Base-by-base conservation (phyloP, 2,888 invertebrate species). In the Trichopria drosophilae region DNA sequence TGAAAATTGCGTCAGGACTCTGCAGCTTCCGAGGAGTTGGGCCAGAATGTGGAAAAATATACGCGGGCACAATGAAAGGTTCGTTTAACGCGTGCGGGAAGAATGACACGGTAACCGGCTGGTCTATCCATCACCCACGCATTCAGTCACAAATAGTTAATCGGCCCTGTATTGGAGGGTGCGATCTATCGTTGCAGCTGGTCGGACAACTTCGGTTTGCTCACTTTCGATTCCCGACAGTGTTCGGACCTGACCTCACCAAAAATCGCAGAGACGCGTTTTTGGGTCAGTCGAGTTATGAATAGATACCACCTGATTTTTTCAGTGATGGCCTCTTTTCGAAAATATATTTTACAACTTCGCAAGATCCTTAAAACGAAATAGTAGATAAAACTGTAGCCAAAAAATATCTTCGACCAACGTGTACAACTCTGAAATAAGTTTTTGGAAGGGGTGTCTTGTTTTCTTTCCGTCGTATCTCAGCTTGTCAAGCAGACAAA, bases 51-150 rank as follows among this genome's bases (percentile, higher is more conserved):
- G n/a, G n/a, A n/a, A n/a, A n/a, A n/a, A n/a, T n/a, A n/a, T n/a
- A n/a, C n/a, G n/a, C n/a, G n/a, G n/a, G n/a, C n/a, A n/a, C n/a
- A n/a, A n/a, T n/a, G n/a, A n/a, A n/a, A n/a, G 65, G 41, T 55
- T 58, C 59, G 63, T 64, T 67, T 64, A 67, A 60, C 61, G 62
- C 63, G 60, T 57, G 63, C 61, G 57, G 60, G 61, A 62, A 12
- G 59, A n/a, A n/a, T 66, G 64, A 64, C 65, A 66, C 64, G 61
- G 65, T 65, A 59, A 67, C 63, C 63, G 63, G n/a, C n/a, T n/a
- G n/a, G n/a, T 68, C 70, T 67, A 73, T 73, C 72, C 69, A 73
- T 73, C 73, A 73, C 71, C 72, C 71, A 67, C 64, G 61, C 61
- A 57, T 62, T 62, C 58, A 58, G 29, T 46, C 31, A 50, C 45